A percentile compares a stretch with the other conserved stretches of the same genome.
Evolutionary conservation across 2,888 invertebrate species (phyloP).

Genomic region (Mantis religiosa): DNA sequence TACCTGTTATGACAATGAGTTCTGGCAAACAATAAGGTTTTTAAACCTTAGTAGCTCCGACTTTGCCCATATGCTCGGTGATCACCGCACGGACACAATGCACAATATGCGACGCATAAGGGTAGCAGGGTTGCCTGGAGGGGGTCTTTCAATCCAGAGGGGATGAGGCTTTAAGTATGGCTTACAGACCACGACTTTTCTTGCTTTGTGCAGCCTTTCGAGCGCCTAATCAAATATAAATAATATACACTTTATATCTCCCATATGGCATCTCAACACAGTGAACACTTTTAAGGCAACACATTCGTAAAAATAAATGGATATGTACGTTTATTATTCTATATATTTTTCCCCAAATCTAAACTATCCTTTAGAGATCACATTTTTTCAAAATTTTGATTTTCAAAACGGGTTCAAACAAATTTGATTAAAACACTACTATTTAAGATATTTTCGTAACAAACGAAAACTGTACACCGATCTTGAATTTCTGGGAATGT

Average conservation of each 20-base stretch:
- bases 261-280: neutral
- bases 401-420: too few relatives aligned
- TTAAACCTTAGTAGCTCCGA: neutral
- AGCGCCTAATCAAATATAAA: neutral
- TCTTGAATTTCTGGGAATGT: too few relatives aligned
- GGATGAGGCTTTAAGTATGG: neutral
- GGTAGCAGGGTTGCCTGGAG: neutral
- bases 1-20: slow-evolving; percentile 8
- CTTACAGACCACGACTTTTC: slow-evolving; percentile 6
- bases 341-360: too few relatives aligned
- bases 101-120: slow-evolving; percentile 11
- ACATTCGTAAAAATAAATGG: too few relatives aligned
- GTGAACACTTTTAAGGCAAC: too few relatives aligned
- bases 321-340: too few relatives aligned
- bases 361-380: too few relatives aligned
- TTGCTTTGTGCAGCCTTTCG: neutral
- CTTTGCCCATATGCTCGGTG: slow-evolving; percentile 5
- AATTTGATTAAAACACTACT: too few relatives aligned
- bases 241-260: neutral
- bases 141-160: neutral
- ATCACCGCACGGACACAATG: slow-evolving; percentile 7
- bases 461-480: too few relatives aligned
- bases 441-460: too few relatives aligned
- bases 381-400: too few relatives aligned
- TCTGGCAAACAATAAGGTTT: neutral